A percentile compares a stretch with the other conserved stretches of the same genome.
These are phyloP conservation scores for Patagioenas fasciata DNA, from an alignment of 2,113 vertebrate genomes.

Conservation along the genomic window DNA sequence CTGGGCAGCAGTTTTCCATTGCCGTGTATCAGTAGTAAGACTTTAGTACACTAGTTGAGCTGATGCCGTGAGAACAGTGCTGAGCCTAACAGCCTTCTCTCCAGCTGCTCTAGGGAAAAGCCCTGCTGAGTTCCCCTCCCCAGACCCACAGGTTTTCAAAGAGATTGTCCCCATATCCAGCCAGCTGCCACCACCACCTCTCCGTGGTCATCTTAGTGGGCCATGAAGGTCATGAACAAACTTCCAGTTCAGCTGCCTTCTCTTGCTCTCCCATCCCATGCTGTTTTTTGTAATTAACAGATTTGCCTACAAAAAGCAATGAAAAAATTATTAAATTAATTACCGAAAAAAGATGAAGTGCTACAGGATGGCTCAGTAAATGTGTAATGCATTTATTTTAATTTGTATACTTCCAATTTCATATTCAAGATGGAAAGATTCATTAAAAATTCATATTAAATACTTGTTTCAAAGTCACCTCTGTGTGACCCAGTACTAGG, in stretches of 20 bases:
- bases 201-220: background rate
- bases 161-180: background rate
- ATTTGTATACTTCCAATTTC: background rate
- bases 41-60: background rate
- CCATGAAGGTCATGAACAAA: background rate
- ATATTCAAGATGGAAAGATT: background rate
- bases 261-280: background rate
- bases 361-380: conserved; percentile 15
- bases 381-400: background rate
- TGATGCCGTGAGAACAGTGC: background rate
- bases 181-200: background rate
- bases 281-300: background rate
- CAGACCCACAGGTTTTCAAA: background rate
- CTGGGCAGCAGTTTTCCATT: background rate
- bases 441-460: background rate
- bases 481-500: background rate
- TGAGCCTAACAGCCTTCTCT: background rate
- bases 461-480: background rate
- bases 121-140: background rate
- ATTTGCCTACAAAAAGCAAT: background rate
- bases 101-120: background rate
- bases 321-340: background rate
- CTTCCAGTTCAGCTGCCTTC: background rate
- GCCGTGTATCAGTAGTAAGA: background rate
- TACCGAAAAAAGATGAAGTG: background rate